A percentile compares a stretch with the other conserved stretches of the same genome.
These are phyloP conservation scores for Sebastiscus albofasciatus DNA, from an alignment of 2,797 vertebrate species.

Conservation along the genomic window DNA sequence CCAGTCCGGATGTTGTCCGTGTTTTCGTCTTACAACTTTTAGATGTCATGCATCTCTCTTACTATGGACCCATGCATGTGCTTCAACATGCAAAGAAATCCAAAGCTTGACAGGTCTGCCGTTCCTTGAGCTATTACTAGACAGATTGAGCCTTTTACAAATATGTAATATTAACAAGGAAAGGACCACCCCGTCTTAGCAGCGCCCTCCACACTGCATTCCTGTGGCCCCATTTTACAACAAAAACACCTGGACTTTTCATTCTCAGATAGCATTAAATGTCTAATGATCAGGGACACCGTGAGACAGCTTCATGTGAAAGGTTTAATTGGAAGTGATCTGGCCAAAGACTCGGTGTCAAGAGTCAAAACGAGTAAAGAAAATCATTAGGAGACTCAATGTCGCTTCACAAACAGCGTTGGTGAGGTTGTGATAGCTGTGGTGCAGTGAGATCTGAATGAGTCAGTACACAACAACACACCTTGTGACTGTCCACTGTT, in stretches of 20 bases:
- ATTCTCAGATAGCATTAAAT: too few species aligned
- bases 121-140: not conserved
- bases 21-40: not conserved
- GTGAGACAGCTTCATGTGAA: not conserved
- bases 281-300: not conserved
- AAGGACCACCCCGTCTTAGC: not conserved
- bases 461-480: not conserved
- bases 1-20: too few species aligned
- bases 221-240: not conserved
- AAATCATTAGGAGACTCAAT: not conserved
- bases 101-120: not conserved
- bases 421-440: not conserved
- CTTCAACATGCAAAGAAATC: not conserved
- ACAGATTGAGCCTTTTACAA: not conserved
- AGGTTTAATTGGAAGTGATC: not conserved
- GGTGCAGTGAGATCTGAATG: not conserved
- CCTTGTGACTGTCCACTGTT: not conserved
- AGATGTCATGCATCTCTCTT: not conserved
- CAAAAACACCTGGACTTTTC: not conserved
- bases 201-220: not conserved
- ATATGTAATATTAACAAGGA: not conserved
- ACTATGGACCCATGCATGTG: not conserved
- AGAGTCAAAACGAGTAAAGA: not conserved
- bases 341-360: not conserved
- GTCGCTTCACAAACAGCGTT: not conserved